Evolutionary conservation across 2,113 vertebrate genomes (phyloP).

Genomic region (Tragelaphus buxtoni): DNA sequence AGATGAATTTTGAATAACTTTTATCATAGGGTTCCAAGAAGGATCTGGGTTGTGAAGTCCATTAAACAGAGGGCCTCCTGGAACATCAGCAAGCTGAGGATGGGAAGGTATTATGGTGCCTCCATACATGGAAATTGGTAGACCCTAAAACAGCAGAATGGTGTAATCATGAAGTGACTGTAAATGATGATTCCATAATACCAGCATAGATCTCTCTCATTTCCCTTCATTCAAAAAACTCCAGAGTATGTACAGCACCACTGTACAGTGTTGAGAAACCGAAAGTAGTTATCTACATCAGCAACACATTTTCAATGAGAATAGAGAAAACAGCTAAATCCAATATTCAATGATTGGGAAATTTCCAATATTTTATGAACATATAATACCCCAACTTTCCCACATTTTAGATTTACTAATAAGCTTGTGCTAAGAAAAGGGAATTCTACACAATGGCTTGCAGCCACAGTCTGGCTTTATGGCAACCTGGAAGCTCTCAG

Average conservation of each 20-base stretch:
- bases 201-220: background rate
- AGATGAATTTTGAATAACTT: constrained; percentile 96
- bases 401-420: constrained; percentile 25
- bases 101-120: constrained; percentile 95
- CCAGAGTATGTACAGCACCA: background rate
- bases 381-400: background rate
- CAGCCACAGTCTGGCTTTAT: background rate
- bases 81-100: constrained; percentile 93
- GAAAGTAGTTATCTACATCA: background rate
- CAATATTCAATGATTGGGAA: background rate
- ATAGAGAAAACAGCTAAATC: background rate
- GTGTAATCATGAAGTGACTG: constrained; percentile 26
- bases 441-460: background rate
- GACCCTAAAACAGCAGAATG: constrained; percentile 81
- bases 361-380: constrained; percentile 15
- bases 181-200: constrained; percentile 24
- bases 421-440: constrained; percentile 11
- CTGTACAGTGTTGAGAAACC: background rate
- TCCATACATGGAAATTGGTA: constrained; percentile 98
- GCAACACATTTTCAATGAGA: background rate
- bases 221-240: constrained; percentile 33
- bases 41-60: constrained; percentile 96
- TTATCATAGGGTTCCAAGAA: constrained; percentile 98
- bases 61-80: constrained; percentile 94
- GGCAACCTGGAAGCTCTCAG: background rate